Base-by-base conservation (phyloP, 2,113 vertebrate species). In the Rynchops niger region DNA sequence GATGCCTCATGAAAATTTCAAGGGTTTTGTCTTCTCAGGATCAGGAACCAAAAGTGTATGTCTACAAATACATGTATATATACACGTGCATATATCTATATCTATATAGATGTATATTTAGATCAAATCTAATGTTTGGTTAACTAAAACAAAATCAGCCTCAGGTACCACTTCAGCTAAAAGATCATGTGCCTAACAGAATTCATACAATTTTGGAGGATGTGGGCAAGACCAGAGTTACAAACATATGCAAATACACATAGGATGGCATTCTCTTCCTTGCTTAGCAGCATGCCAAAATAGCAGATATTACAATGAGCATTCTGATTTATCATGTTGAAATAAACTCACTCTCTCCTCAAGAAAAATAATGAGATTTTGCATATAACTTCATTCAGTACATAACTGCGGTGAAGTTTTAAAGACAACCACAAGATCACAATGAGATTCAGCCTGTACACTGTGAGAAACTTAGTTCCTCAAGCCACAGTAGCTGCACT, bases 361-460 rank as follows among this genome's bases (percentile, higher is more conserved):
- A 30, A 52, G 36, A 42, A 71, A 26, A 45, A 88, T 9, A 66
- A 19, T 6, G 3, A 58, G 40, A 36, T 67, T 77, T 81, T 65
- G 29, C 8, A n/a, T 30, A 5, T n/a, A 83, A 63, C 13, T 80
- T 63, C 23, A 59, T 69, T 62, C 0, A 0, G 30, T 26, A 50
- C 9, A 5, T 59, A 72, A 53, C 16, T 34, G 9, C 2, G 2
- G 14, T 84, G 59, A 69, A 88, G 18, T 63, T 92, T 25, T n/a
- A n/a, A 79, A 78, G 59, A 66, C 9, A 83, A 36, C 12, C 18
- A 55, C 12, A 86, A 47, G 53, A 55, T 5, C 45, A 42, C 18
- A 59, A 23, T 9, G 32, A 83, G 17, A 78, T 78, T 74, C 38
- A 70, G 14, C 23, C 32, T 36, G 32, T 13, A 40, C 32, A 27